A percentile compares a stretch with the other conserved stretches of the same genome.
These are phyloP conservation scores for Todiramphus saurophagus DNA, from an alignment of 2,113 vertebrate species.

Conservation along the genomic window DNA sequence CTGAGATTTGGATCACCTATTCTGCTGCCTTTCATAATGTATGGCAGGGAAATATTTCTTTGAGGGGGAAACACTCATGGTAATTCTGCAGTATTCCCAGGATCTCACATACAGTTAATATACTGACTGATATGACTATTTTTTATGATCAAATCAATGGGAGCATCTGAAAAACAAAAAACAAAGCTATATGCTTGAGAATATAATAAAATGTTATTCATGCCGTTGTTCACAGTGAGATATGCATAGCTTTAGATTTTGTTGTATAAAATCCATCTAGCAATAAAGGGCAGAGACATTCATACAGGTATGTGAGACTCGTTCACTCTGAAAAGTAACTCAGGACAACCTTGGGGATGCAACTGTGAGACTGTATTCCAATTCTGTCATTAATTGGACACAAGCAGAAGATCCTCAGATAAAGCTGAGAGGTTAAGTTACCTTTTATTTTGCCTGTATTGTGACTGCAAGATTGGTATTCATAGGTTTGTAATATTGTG, in stretches of 20 bases:
- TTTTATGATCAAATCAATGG: background rate
- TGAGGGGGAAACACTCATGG: background rate
- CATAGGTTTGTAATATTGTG: background rate
- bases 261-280: background rate
- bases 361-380: background rate
- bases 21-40: background rate
- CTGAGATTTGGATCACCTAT: background rate
- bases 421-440: background rate
- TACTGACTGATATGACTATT: background rate
- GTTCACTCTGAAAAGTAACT: background rate
- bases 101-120: background rate
- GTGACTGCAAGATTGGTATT: background rate
- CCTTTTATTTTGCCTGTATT: background rate
- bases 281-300: background rate
- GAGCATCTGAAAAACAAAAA: background rate
- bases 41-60: background rate
- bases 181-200: background rate
- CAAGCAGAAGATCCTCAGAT: background rate
- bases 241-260: background rate
- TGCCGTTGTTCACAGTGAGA: background rate
- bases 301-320: background rate
- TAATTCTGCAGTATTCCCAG: background rate
- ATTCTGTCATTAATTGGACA: background rate
- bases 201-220: background rate
- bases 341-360: background rate